Percentiles rank a stretch among this genome's conserved stretches.
Conservation (phyloP, 2,797 vertebrate genomes). For the Setipinna tenuifilis region DNA sequence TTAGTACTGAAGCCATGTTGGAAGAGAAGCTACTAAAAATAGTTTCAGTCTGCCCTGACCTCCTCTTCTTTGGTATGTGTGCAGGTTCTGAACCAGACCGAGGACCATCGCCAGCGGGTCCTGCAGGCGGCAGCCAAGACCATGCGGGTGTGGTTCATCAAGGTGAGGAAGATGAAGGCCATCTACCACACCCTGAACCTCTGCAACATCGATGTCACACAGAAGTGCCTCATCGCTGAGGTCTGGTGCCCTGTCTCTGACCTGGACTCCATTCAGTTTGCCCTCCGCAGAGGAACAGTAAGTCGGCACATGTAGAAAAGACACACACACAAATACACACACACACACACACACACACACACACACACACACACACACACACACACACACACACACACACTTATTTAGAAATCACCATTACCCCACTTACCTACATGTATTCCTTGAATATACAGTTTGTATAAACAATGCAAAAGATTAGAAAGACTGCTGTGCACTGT, state of each 20-base stretch:
- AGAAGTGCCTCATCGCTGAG: constrained; percentile 90
- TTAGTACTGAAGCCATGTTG: not conserved
- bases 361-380: not conserved
- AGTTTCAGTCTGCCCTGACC: too few species aligned
- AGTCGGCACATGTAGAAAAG: constrained; percentile 55
- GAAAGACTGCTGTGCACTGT: not conserved
- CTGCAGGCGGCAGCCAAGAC: constrained; percentile 96
- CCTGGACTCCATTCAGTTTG: constrained; percentile 91
- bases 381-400: too few species aligned
- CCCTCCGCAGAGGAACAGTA: constrained; percentile 87
- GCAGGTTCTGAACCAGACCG: constrained; percentile 96
- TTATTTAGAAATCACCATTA: too few species aligned
- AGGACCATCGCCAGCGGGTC: constrained; percentile 96
- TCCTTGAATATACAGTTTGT: not conserved
- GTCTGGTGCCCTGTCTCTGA: constrained; percentile 90
- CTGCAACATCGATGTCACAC: constrained; percentile 90
- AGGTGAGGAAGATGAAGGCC: constrained; percentile 82
- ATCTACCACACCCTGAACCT: constrained; percentile 91
- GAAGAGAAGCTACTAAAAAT: too few species aligned
- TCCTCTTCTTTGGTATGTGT: constrained; percentile 1
- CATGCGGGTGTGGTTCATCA: constrained; percentile 88
- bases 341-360: not conserved
- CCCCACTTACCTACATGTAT: not conserved
- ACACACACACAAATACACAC: not conserved
- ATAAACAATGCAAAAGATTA: not conserved